A percentile compares a stretch with the other conserved stretches of the same genome.
These are phyloP conservation scores for Oenanthe melanoleuca DNA, from an alignment of 2,113 vertebrate genomes.

Conservation along the genomic window DNA sequence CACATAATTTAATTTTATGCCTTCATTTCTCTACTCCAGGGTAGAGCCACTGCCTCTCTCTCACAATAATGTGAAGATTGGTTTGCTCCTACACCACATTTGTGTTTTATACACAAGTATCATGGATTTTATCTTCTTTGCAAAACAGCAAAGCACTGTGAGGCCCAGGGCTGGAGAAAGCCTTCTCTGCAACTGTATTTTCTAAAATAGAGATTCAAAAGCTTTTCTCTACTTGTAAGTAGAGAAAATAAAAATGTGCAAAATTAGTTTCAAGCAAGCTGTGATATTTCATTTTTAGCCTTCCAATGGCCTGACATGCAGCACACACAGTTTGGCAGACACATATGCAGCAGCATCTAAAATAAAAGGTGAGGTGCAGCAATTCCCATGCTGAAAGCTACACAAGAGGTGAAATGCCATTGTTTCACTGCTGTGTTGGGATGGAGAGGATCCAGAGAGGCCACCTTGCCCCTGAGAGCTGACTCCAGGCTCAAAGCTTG, in stretches of 20 bases:
- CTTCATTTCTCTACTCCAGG: not conserved
- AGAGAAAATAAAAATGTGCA: not conserved
- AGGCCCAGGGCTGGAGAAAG: not conserved
- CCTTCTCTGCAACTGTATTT: not conserved
- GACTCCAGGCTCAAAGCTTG: not conserved
- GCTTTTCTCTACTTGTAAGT: not conserved
- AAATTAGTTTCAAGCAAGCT: not conserved
- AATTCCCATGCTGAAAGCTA: not conserved
- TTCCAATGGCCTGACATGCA: fast-evolving
- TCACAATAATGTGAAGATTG: not conserved
- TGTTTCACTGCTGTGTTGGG: fast-evolving
- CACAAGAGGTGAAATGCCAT: not conserved
- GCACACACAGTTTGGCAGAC: not conserved
- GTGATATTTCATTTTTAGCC: not conserved
- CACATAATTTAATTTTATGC: not conserved
- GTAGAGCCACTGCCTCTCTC: not conserved
- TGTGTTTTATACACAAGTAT: not conserved
- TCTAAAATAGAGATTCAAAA: not conserved
- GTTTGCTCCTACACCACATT: not conserved
- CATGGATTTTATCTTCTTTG: not conserved
- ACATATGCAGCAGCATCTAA: not conserved
- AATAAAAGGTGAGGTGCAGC: not conserved
- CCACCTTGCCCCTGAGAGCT: not conserved
- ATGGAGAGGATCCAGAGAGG: not conserved
- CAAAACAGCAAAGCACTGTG: not conserved